Percentiles rank a stretch among this genome's conserved stretches.
Conservation (phyloP, 2,113 vertebrate genomes). For the Geococcyx californianus region DNA sequence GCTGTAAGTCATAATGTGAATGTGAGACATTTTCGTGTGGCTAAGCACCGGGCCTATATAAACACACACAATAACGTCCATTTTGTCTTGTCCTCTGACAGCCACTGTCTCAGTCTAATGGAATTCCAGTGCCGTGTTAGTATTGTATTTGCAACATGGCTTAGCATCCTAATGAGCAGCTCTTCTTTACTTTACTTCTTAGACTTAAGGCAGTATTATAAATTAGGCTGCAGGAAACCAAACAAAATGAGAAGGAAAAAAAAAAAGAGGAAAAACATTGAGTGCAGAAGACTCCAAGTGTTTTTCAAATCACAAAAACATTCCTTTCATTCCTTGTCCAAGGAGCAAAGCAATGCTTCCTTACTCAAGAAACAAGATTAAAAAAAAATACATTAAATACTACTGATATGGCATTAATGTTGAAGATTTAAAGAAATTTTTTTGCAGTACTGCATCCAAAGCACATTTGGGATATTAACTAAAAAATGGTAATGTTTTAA, state of each 20-base stretch:
- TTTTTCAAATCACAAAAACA: neutral
- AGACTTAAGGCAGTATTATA: neutral
- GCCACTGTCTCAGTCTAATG: no score
- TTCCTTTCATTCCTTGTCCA: neutral
- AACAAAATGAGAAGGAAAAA: neutral
- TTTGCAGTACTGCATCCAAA: neutral
- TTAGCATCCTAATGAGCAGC: neutral
- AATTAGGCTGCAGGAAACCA: neutral
- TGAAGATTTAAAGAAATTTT: neutral
- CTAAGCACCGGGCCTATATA: neutral
- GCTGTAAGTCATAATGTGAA: neutral
- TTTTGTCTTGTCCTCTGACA: neutral
- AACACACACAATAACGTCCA: neutral
- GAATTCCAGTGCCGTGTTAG: accelerated
- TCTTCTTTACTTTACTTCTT: neutral
- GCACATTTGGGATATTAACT: neutral
- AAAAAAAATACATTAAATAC: neutral
- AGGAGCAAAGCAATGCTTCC: neutral
- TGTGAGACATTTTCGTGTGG: neutral
- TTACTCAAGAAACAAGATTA: neutral
- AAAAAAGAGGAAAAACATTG: neutral
- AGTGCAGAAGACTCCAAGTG: neutral
- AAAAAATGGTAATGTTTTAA: neutral
- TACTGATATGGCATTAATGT: neutral
- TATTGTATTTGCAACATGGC: neutral